phyloP scores from a whole-genome alignment of 1,140 invertebrate genomes.

The Manduca sexta region DNA sequence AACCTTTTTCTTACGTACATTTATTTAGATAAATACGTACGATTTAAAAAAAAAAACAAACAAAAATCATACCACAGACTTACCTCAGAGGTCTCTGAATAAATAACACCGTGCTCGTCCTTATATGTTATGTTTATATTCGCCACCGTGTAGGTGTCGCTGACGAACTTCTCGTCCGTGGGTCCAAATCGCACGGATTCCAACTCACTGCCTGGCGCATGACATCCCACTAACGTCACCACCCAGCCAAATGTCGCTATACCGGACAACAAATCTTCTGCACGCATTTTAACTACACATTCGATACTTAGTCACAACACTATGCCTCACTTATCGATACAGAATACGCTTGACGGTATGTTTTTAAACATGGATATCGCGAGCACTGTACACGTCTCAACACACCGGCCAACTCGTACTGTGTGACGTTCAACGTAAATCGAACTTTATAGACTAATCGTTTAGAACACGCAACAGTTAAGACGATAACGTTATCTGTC shows the following conservation, averaged over 20 bases:
- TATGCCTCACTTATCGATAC: conserved; percentile 13
- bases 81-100: conserved; percentile 59
- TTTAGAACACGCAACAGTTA: conserved; percentile 39
- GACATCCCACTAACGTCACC: conserved; percentile 44
- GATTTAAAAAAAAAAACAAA: too few relatives aligned
- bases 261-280: conserved; percentile 45
- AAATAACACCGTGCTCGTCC: conserved; percentile 52
- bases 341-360: conserved; percentile 12
- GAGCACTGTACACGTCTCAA: conserved; percentile 26
- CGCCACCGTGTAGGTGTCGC: conserved; percentile 50
- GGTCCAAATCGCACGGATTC: conserved; percentile 49
- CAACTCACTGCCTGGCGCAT: conserved; percentile 47
- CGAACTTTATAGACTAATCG: conserved; percentile 33
- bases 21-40: background rate
- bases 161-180: conserved; percentile 40
- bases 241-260: conserved; percentile 48
- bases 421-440: conserved; percentile 29
- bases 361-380: conserved; percentile 29
- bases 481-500: conserved; percentile 34
- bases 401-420: conserved; percentile 16
- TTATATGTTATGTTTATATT: conserved; percentile 60
- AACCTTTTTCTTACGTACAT: too few relatives aligned
- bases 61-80: conserved; percentile 18
- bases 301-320: conserved; percentile 29
- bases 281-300: conserved; percentile 52